Conservation (phyloP, 2,113 vertebrate genomes). For the Nothobranchius kuhntae region DNA sequence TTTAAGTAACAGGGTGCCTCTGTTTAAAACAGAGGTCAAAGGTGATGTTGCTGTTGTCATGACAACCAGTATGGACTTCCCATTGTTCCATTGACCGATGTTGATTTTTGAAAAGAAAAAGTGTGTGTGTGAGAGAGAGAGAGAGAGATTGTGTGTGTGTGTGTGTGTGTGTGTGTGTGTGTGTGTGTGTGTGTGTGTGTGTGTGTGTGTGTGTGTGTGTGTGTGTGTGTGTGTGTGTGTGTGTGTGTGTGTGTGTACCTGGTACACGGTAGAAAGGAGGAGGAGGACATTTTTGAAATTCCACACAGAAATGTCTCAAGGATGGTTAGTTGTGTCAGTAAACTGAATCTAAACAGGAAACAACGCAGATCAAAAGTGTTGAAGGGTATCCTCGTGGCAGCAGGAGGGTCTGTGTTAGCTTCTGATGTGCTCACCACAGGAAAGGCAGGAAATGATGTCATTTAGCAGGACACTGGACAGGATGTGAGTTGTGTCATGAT, state of each 20-base stretch:
- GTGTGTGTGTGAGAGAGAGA: no score
- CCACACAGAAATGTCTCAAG: slow-evolving; percentile 38
- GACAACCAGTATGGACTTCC: slow-evolving; percentile 58
- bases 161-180: no score
- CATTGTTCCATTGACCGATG: slow-evolving; percentile 54
- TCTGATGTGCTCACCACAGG: slow-evolving; percentile 27
- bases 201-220: neutral
- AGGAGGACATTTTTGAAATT: slow-evolving; percentile 54
- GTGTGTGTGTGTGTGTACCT: neutral
- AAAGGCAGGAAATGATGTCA: slow-evolving; percentile 58
- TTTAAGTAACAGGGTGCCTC: slow-evolving; percentile 30
- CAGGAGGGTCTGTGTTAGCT: slow-evolving; percentile 27
- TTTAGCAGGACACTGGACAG: slow-evolving; percentile 32
- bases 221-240: slow-evolving; percentile 4
- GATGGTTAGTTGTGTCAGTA: slow-evolving; percentile 24
- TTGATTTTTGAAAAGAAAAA: slow-evolving; percentile 31
- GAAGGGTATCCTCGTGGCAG: neutral
- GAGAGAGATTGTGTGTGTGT: no score
- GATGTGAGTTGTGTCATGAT: slow-evolving; percentile 22
- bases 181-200: slow-evolving; percentile 18
- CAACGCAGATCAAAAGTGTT: neutral
- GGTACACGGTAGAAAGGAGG: slow-evolving; percentile 34
- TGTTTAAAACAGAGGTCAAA: slow-evolving; percentile 56
- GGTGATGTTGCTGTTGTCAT: slow-evolving; percentile 54
- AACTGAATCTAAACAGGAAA: slow-evolving; percentile 44